Percentiles rank a stretch among this genome's conserved stretches.
Conservation (phyloP, 2,113 vertebrate genomes). For the Lepus europaeus region DNA sequence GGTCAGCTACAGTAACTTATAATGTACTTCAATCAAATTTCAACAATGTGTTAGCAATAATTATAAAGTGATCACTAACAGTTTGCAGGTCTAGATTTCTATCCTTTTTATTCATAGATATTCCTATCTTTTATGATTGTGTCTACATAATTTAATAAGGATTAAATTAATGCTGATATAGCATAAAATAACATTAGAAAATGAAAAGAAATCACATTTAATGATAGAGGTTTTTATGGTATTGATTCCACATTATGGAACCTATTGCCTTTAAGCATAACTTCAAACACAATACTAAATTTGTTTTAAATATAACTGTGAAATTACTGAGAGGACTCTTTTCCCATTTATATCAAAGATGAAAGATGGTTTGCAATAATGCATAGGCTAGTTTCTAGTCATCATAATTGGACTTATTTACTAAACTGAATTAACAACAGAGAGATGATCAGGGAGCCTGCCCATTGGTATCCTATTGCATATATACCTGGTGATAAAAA, state of each 20-base stretch:
- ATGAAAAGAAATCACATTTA: conserved; percentile 70
- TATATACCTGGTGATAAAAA: conserved; percentile 48
- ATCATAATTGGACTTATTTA: conserved; percentile 72
- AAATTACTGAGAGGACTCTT: conserved; percentile 75
- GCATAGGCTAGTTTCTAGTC: conserved; percentile 80
- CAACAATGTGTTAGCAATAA: background rate
- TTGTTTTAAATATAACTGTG: conserved; percentile 81
- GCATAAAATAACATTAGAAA: conserved; percentile 29
- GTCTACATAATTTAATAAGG: conserved; percentile 78
- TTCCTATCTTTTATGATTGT: conserved; percentile 49
- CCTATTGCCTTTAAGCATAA: conserved; percentile 82
- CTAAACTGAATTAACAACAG: conserved; percentile 75
- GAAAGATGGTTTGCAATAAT: conserved; percentile 80
- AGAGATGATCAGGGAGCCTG: conserved; percentile 41
- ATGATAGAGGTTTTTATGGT: conserved; percentile 78
- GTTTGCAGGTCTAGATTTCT: background rate
- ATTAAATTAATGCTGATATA: conserved; percentile 85
- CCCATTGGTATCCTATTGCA: conserved; percentile 51
- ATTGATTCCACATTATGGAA: conserved; percentile 76
- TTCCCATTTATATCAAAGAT: conserved; percentile 81
- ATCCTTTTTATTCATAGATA: conserved; percentile 61
- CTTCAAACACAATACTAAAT: conserved; percentile 84
- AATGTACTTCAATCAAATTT: background rate
- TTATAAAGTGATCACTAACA: conserved; percentile 43
- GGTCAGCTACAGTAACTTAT: background rate